A percentile compares a stretch with the other conserved stretches of the same genome.
These are phyloP conservation scores for Poecilia wingei DNA, from an alignment of 2,797 vertebrate genomes.

Conservation along the genomic window DNA sequence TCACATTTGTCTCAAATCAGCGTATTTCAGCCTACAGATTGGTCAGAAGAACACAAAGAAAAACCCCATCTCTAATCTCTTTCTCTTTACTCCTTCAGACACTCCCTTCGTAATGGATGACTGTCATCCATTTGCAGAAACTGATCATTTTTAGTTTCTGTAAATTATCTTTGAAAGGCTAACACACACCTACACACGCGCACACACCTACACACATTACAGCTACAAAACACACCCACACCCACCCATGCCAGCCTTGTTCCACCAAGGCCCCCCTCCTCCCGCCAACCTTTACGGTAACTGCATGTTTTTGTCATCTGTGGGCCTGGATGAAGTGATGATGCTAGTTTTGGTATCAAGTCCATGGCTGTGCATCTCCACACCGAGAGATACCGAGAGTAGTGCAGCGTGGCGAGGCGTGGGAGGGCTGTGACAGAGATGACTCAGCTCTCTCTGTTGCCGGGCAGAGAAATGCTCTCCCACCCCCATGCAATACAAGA, in stretches of 20 bases:
- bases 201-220: constrained; percentile 9
- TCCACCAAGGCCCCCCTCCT: constrained; percentile 51
- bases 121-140: constrained; percentile 11
- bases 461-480: constrained; percentile 61
- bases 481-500: constrained; percentile 20
- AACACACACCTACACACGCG: constrained; percentile 9
- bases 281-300: constrained; percentile 82
- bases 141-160: constrained; percentile 35
- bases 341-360: constrained; percentile 75
- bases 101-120: constrained; percentile 10
- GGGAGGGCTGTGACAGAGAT: constrained; percentile 82
- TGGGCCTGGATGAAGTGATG: constrained; percentile 72
- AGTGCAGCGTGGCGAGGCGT: constrained; percentile 78
- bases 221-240: constrained; percentile 26
- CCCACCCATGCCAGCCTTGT: constrained; percentile 58
- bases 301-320: constrained; percentile 71
- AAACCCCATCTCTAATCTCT: neutral
- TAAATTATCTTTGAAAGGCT: constrained; percentile 15
- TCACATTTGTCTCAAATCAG: neutral
- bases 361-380: constrained; percentile 59
- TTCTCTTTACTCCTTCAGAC: constrained; percentile 5
- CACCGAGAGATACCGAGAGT: constrained; percentile 68
- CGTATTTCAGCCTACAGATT: neutral
- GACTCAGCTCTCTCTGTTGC: constrained; percentile 84
- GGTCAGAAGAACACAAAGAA: constrained; percentile 7